Base-by-base conservation (phyloP, 2,888 invertebrate species). In the Drosophila paracracens region DNA sequence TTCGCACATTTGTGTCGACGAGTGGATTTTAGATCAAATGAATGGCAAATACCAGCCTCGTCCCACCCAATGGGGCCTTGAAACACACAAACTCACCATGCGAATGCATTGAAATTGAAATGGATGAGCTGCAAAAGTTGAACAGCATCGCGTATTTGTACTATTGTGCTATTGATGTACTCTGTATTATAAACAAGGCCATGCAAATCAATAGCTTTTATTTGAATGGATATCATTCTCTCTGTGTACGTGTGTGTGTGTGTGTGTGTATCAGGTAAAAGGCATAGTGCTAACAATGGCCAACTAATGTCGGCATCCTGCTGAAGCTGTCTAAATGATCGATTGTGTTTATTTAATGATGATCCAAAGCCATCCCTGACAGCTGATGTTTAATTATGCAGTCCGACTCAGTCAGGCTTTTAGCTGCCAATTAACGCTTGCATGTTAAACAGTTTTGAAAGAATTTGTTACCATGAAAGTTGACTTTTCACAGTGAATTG, bases 51-150 rank as follows among this genome's bases (percentile, higher is more conserved):
- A 53, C 51, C 50, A 62, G 21, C 8, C n/a, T 6, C 36, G 5
- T 29, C 10, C 6, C 43, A 43, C 11, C 43, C 33, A 36, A 16
- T 33, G 33, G 18, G 36, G 68, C 70, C 68, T 68, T 68, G 68
- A 68, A 68, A 57, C 33, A 68, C 70, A 69, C 36, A 52, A 38
- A 66, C 29, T 46, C 25, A 51, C 65, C 31, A 36, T 46, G 35
- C 68, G 31, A 50, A 29, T 48, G 67, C 67, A 69, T 76, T 75
- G 57, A 81, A 83, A 83, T 77, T 83, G 82, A 89, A 87, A 83
- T 78, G 84, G 74, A 50, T 60, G 69, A 80, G 62, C 83, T 66
- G 86, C 59, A 69, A 76, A 59, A 74, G 73, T 60, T 74, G 63
- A 48, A 61, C 69, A 57, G 81, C 81, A 58, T 60, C 63, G 81